Conservation (phyloP, 2,888 invertebrate genomes). For the Zonitis immaculata region DNA sequence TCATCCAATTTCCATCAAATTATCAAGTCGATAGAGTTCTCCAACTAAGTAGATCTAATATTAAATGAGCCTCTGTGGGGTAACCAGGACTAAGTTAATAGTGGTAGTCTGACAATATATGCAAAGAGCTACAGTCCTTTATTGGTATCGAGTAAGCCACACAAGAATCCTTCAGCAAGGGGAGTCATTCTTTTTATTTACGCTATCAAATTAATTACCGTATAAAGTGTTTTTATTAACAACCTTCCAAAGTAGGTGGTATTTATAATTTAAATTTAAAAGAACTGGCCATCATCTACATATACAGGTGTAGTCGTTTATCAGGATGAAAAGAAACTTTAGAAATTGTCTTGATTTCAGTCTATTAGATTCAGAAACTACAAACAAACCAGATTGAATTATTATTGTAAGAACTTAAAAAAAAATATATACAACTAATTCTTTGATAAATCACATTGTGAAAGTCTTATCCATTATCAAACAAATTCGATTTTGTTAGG, state of each 20-base stretch:
- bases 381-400: background rate
- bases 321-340: no score
- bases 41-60: conserved; percentile 20
- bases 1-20: conserved; percentile 27
- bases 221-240: no score
- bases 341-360: no score
- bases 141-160: conserved; percentile 12
- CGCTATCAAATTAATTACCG: conserved; percentile 14
- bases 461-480: no score
- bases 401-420: background rate
- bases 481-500: no score
- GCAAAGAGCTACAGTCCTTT: conserved; percentile 17
- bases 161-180: conserved; percentile 14
- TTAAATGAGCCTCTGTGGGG: conserved; percentile 15
- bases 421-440: no score
- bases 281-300: no score
- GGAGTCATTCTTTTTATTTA: conserved; percentile 4
- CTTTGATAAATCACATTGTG: no score
- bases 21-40: conserved; percentile 20
- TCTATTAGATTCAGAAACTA: no score
- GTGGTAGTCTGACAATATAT: conserved; percentile 18
- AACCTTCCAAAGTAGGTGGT: no score
- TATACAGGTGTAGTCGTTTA: no score
- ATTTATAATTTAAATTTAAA: no score
- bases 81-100: conserved; percentile 10